Base-by-base conservation (phyloP, 2,797 vertebrate species). In the Neosalanx taihuensis region DNA sequence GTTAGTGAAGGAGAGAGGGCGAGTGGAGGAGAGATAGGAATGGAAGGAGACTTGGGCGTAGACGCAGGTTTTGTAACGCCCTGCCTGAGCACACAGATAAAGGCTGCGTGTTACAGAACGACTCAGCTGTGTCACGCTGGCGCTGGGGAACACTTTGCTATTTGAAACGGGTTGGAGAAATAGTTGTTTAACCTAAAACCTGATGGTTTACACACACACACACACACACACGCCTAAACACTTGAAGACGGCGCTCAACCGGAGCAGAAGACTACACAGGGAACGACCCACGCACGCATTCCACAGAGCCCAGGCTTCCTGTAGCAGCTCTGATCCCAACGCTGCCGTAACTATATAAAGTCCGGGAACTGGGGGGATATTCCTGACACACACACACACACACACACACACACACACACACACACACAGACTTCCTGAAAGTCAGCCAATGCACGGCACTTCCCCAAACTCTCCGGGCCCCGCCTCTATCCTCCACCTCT, bases 361-460 rank as follows among this genome's bases (percentile, higher is more conserved):
- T 17, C 51, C 9, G 12, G 72, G 73, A 13, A 6, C 59, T 37
- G 57, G 26, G 53, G 53, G n/a, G 35, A 23, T 66, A 18, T 7
- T 63, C 65, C 77, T 61, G 35, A 72, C 57, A 51, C 35, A n/a
- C 5, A 9, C 20, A 9, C 23, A 26, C 23, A 31, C 57, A 51
- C 35, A n/a, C 5, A 72, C 57, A 51, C 35, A n/a, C 5, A 72
- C 57, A 51, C 35, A n/a, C 5, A 72, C 57, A 51, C 35, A n/a
- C 5, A 9, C 20, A 9, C 23, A 26, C 23, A 31, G 73, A 79
- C 77, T 74, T 69, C 64, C 31, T n/a, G 62, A 46, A 46, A 46
- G 9, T 46, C 41, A 46, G 41, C 41, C 41, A 46, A 46, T 13
- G 41, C 10, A 46, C 10, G 13, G 1, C 41, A 46, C 41, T 46